These are phyloP conservation scores for Glaucidium brasilianum DNA, from an alignment of 2,113 vertebrate genomes.

Conservation along the genomic window DNA sequence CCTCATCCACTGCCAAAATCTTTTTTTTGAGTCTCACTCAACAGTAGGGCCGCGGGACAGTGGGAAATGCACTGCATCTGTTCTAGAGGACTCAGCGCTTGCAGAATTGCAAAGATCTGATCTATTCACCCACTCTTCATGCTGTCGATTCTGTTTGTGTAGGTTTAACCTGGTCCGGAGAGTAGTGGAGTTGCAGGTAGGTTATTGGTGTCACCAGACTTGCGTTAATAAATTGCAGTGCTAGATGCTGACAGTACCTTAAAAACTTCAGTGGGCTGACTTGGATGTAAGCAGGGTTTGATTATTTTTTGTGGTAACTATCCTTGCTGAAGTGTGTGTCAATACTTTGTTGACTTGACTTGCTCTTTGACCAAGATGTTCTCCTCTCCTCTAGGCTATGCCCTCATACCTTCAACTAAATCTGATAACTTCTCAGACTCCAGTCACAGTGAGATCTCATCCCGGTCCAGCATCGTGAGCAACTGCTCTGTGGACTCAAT, in stretches of 20 bases:
- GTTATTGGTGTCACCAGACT: not conserved
- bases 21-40: not conserved
- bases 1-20: not conserved
- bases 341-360: fast-evolving
- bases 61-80: not conserved
- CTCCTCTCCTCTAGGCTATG: conserved; percentile 75
- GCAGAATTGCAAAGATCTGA: not conserved
- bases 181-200: not conserved
- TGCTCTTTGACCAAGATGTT: not conserved
- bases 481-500: conserved; percentile 91
- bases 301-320: not conserved
- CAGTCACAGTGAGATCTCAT: conserved; percentile 95
- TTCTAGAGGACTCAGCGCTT: not conserved
- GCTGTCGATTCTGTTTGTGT: not conserved
- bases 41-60: not conserved
- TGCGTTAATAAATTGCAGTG: not conserved
- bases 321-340: not conserved
- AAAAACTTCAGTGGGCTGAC: not conserved
- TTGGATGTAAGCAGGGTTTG: not conserved
- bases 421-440: conserved; percentile 91
- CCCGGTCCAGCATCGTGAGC: conserved; percentile 90
- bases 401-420: conserved; percentile 80
- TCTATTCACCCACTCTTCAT: fast-evolving
- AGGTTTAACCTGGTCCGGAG: not conserved
- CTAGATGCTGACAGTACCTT: not conserved